Evolutionary conservation across 2,888 invertebrate species (phyloP), one percentile per base, ranked within the genome.

Genomic region (Aphidoletes aphidimyza): DNA sequence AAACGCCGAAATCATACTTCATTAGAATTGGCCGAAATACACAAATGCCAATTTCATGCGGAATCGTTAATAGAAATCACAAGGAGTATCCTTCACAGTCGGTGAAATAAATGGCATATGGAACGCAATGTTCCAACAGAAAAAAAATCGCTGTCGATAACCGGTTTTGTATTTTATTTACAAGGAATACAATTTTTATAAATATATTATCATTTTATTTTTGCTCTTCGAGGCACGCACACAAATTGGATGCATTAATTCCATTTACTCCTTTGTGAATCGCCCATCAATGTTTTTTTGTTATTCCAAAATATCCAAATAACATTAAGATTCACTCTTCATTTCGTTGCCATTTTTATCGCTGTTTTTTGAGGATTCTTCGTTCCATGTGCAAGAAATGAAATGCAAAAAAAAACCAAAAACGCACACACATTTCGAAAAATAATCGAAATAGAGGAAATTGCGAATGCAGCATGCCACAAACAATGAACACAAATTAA

Each of bases 271-370:
- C n/a, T 47, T 54, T 9, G 54, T 22, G 54, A 54, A 54, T 54
- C 54, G 54, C n/a, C n/a, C 54, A 54, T 22, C n/a, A 54, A 54
- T 42, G 42, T 6, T 42, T 14, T 14, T 14, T 42, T 42, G 6
- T 42, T 14, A 42, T 0, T 30, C 30, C 3, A 69, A 69, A 69
- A 34, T 30, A 69, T 1, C 37, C n/a, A 37, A 81, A 81, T 8
- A 81, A 81, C 37, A 81, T 81, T 81, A 81, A 22, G 37, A 81
- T 81, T 81, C 81, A 81, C 81, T 81, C 81, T 81, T 81, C 81
- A 81, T 81, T 81, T 81, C 81, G 37, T 78, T 36, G 1, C 14
- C 36, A n/a, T 81, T 81, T 37, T 81, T 81, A 81, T 81, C 37
- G 81, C 37, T 37, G 17, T 30, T 11, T 26, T n/a, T 22, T 69